Evolutionary conservation across 2,797 vertebrate genomes (phyloP), one percentile per base, ranked within the genome.

Genomic region (Neomorphus geoffroyi): DNA sequence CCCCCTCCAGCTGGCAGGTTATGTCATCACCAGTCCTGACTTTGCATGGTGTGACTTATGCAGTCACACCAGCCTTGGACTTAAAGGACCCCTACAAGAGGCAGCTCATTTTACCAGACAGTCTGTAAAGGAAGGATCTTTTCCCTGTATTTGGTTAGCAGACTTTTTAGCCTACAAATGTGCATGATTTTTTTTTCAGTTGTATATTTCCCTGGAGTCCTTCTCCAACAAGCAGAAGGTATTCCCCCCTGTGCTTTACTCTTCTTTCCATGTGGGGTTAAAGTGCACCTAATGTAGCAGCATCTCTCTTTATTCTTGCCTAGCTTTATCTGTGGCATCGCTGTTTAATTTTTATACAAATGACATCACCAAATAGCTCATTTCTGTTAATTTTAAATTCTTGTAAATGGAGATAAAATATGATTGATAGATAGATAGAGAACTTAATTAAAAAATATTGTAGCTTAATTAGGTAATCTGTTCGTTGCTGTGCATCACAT

Each of bases 1-100:
- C 56, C 35, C 35, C 26, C 33, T 93, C 48, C 94, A 90, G 91
- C 83, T 93, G 95, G 54, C 73, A 53, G 58, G 39, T 88, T 95
- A 71, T 93, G 89, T 94, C 91, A 88, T 39, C 66, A 51, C 43
- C 57, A 37, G 79, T 17, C 30, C 50, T 57, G 90, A 41, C 61
- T 95, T 41, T 2, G 1, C 15, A n/a, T 2, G 0, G 46, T 32
- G 48, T 18, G 22, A 66, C 77, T 66, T 72, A 24, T 30, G 26
- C 30, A 23, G 27, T 66, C 57, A 50, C 64, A 86, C n/a, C 45
- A 53, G 70, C 32, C 61, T 43, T 84, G 48, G 14, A 62, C 83
- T 83, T 70, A 80, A 88, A 79, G 62, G 22, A 90, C 43, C 80
- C 22, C 23, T 66, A 10, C 33, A 51, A 46, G 12, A 11, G 32